Conservation (phyloP, 2,888 invertebrate genomes). For the Drosophila seclusa region DNA sequence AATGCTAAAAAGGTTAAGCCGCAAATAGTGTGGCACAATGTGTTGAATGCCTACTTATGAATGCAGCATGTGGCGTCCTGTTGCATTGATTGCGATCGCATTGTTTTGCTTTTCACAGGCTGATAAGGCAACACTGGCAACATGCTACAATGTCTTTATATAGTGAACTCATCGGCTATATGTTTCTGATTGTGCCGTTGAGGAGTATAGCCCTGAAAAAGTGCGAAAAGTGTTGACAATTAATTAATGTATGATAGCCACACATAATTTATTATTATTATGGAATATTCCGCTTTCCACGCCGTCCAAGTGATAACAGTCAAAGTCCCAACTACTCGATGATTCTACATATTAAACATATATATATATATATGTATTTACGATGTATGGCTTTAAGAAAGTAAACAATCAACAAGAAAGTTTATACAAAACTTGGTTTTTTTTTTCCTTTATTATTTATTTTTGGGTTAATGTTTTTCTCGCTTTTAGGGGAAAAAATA, state of each 20-base stretch:
- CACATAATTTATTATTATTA: slow-evolving; percentile 66
- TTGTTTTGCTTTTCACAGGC: slow-evolving; percentile 65
- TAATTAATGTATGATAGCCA: slow-evolving; percentile 59
- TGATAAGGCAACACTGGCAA: slow-evolving; percentile 56
- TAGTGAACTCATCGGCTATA: slow-evolving; percentile 4
- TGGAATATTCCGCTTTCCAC: slow-evolving; percentile 71
- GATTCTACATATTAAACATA: not conserved
- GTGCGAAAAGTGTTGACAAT: slow-evolving; percentile 71
- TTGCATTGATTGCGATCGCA: slow-evolving; percentile 31
- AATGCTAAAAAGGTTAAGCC: slow-evolving; percentile 11
- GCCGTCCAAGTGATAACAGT: slow-evolving; percentile 45
- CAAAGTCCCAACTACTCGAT: slow-evolving; percentile 36
- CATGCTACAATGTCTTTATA: slow-evolving; percentile 27
- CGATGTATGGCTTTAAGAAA: slow-evolving; percentile 27
- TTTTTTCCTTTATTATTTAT: not conserved
- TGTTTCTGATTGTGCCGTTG: slow-evolving; percentile 43
- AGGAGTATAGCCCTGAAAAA: slow-evolving; percentile 64
- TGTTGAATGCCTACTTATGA: slow-evolving; percentile 4
- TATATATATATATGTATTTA: not conserved
- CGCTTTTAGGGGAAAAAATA: not conserved
- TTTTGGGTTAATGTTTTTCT: slow-evolving; percentile 15
- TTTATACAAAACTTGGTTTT: slow-evolving; percentile 39
- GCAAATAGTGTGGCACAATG: slow-evolving; percentile 18
- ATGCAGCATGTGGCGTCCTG: slow-evolving; percentile 37
- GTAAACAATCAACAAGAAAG: slow-evolving; percentile 70